Percentiles rank a stretch among this genome's conserved stretches.
Conservation (phyloP, 2,113 vertebrate species). For the Trochalopteron elliotii region DNA sequence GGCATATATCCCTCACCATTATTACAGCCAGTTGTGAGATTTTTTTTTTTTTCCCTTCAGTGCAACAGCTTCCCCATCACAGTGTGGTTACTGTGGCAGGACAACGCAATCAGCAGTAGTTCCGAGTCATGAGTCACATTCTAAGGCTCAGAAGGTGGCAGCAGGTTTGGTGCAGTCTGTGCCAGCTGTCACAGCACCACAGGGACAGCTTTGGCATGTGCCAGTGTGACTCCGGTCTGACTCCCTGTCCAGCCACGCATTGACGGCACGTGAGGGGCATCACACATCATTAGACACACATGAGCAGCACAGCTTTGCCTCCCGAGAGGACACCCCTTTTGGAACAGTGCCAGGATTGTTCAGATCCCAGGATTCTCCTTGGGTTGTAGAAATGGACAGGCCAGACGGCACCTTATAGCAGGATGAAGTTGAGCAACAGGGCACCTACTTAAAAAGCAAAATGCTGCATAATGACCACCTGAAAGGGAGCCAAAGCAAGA, state of each 20-base stretch:
- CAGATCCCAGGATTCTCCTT: too few relatives aligned
- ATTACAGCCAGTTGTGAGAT: not conserved
- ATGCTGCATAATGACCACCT: not conserved
- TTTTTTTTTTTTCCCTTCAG: not conserved
- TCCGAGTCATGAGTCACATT: not conserved
- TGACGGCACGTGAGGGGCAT: not conserved
- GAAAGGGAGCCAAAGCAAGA: not conserved
- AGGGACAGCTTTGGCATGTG: not conserved
- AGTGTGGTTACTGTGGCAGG: not conserved
- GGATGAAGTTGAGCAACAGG: not conserved
- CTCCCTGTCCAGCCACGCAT: not conserved
- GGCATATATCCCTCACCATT: not conserved
- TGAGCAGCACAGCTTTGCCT: not conserved
- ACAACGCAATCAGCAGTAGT: not conserved
- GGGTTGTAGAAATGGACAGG: not conserved
- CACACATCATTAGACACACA: not conserved
- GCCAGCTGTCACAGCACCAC: not conserved
- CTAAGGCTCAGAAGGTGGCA: not conserved
- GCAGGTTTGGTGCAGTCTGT: not conserved
- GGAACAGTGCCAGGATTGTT: not conserved
- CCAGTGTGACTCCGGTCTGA: not conserved
- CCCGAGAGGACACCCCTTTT: not conserved
- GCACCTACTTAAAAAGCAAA: not conserved
- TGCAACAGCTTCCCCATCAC: not conserved
- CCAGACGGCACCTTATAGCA: not conserved